phyloP scores from a whole-genome alignment of 2,113 vertebrate species.

The Perca flavescens region DNA sequence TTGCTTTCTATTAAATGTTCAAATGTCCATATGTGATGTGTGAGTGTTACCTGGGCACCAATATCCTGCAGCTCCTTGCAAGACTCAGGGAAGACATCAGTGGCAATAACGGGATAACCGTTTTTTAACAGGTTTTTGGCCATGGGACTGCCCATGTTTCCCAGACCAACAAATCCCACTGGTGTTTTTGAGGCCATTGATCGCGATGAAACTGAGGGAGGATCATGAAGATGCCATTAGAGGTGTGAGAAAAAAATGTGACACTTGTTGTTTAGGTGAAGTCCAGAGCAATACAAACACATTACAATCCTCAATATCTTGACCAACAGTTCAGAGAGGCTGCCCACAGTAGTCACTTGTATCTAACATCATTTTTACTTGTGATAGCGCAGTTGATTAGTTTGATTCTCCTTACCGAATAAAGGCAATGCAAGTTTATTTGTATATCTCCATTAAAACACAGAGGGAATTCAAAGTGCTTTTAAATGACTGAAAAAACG shows the following conservation, averaged over 20 bases:
- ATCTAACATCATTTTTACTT: neutral
- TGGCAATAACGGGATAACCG: conserved; percentile 95
- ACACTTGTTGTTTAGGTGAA: conserved; percentile 1
- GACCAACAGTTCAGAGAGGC: neutral
- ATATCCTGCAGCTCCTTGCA: conserved; percentile 94
- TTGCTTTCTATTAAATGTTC: neutral
- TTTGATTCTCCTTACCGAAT: neutral
- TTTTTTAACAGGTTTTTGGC: conserved; percentile 96
- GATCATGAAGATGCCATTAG: conserved; percentile 40
- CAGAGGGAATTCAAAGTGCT: neutral
- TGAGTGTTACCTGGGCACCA: conserved; percentile 90
- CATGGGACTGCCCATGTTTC: conserved; percentile 99
- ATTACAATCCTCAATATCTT: neutral
- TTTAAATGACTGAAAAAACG: neutral
- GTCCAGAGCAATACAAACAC: conserved; percentile 2
- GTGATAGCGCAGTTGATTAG: neutral
- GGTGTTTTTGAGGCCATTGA: conserved; percentile 98
- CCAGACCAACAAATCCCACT: conserved; percentile 96
- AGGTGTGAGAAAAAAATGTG: too few relatives aligned
- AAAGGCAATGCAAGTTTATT: neutral
- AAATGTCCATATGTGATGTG: neutral
- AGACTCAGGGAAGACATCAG: conserved; percentile 95
- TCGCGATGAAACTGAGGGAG: conserved; percentile 88
- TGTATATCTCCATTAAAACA: neutral
- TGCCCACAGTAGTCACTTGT: neutral